phyloP scores from a whole-genome alignment of 2,888 invertebrate species.

The Apomyelois bistriatella region DNA sequence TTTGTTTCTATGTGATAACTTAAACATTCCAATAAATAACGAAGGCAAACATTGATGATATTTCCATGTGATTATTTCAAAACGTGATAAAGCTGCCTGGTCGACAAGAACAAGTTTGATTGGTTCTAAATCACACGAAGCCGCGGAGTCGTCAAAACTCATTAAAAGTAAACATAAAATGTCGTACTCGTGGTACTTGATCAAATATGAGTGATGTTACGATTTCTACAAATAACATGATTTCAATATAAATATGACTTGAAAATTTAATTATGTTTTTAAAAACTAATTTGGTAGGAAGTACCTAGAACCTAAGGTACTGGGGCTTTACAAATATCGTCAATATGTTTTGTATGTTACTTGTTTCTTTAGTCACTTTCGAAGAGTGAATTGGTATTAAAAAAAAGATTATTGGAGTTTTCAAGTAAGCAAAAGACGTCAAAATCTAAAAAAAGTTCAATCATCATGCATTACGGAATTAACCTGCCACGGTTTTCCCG shows the following conservation, averaged over 20 bases:
- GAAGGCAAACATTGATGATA: not conserved
- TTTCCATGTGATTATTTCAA: conserved; percentile 17
- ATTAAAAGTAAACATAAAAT: conserved; percentile 75
- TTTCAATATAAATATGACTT: conserved; percentile 11
- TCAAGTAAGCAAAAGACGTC: no score
- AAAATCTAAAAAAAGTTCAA: no score
- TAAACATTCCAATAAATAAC: no score
- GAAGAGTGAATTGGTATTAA: no score
- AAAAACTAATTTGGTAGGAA: not conserved
- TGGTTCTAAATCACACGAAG: conserved; percentile 68
- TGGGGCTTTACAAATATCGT: no score
- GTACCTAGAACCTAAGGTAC: not conserved
- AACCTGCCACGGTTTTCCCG: no score
- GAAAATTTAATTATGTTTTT: not conserved
- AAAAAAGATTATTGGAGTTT: no score
- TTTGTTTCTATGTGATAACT: no score
- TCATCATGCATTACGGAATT: no score
- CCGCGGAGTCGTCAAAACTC: conserved; percentile 62
- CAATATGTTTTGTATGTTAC: no score
- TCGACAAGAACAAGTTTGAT: conserved; percentile 70
- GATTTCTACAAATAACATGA: conserved; percentile 7
- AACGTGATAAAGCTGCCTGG: conserved; percentile 37
- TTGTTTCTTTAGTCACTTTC: no score
- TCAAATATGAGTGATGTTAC: conserved; percentile 48
- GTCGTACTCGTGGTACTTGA: conserved; percentile 48